These are phyloP conservation scores for Paragorgia papillata DNA, from an alignment of 92 coral and sea anemone genomes.

Conservation along the genomic window DNA sequence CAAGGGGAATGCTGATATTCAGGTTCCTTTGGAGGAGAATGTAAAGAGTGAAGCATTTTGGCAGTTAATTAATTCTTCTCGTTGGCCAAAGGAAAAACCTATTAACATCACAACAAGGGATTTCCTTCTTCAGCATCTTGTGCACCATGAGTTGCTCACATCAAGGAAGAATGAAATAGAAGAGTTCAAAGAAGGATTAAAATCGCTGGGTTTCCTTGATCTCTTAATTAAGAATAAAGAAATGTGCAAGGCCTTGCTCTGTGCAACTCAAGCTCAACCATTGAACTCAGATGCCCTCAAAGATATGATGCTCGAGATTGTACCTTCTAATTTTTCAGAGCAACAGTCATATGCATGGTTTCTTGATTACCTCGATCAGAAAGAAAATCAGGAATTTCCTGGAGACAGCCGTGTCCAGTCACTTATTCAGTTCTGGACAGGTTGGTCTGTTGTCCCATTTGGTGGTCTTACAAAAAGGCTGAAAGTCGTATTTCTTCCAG, in stretches of 20 bases:
- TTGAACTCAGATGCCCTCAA: conserved; percentile 1
- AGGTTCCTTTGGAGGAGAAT: conserved; percentile 11
- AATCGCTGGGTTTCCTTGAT: conserved; percentile 42
- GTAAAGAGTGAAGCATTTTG: conserved; percentile 42
- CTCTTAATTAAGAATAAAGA: conserved; percentile 12
- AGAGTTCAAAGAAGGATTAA: conserved; percentile 51
- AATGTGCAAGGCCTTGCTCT: conserved; percentile 1
- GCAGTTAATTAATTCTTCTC: too few relatives aligned
- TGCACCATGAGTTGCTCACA: conserved; percentile 48
- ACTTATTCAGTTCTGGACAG: too few relatives aligned
- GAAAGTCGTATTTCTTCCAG: too few relatives aligned
- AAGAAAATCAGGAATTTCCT: too few relatives aligned
- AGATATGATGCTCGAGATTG: conserved; percentile 26
- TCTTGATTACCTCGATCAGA: conserved; percentile 18
- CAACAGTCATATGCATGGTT: conserved; percentile 45
- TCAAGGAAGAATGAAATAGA: conserved; percentile 50
- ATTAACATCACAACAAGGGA: not conserved
- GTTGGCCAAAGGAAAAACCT: too few relatives aligned
- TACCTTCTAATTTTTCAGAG: conserved; percentile 42
- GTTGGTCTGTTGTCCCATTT: too few relatives aligned
- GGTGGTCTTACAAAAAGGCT: too few relatives aligned
- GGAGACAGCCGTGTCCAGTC: too few relatives aligned
- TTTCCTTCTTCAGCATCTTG: conserved; percentile 24
- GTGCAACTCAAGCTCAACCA: not conserved
- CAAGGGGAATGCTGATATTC: not conserved